Evolutionary conservation across 1,140 invertebrate genomes (phyloP), one percentile per base, ranked within the genome.

Genomic region (Micrasema longulum): DNA sequence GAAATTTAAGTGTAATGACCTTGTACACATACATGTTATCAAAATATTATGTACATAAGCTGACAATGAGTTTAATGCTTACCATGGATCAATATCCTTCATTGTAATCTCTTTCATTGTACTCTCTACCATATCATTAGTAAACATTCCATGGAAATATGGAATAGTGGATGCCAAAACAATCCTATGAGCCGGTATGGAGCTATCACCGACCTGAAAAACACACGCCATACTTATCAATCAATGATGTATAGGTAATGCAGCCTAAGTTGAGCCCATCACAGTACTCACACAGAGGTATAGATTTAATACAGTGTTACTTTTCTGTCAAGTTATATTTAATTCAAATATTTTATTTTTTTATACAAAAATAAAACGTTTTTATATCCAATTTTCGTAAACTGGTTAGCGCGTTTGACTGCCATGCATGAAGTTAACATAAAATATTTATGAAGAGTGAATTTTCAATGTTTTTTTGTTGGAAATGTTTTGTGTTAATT

Each of bases 121-220:
- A 73, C 91, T 91, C 83, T 97, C 95, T 0, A 91, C 87, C 93
- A 96, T 95, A 79, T 96, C 93, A 82, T 93, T 90, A 12, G 92
- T 92, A 81, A 97, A 96, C 95, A 97, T 97, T 12, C 92, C 94
- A 84, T 95, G 89, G 81, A 97, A 97, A 81, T 96, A 97, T 10
- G 95, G 95, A 79, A 97, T 94, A 16, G 92, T 94, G 4, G 93
- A 91, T 16, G 94, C 93, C 41, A 97, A 83, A 18, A 97, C 92
- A 72, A 97, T 90, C 72, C 93, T 87, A 83, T 97, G 95, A 12
- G 93, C 94, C 76, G 89, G 90, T 79, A 96, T 95, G 66, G 87
- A 88, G 78, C 90, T 89, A 77, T 93, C 91, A 71, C 92, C 93
- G 48, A 94, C 92, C 92, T 95, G 76, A 9, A 83, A 84, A 45